Evolutionary conservation across 2,888 invertebrate genomes (phyloP), one percentile per base, ranked within the genome.

Genomic region (Suillia variegata): DNA sequence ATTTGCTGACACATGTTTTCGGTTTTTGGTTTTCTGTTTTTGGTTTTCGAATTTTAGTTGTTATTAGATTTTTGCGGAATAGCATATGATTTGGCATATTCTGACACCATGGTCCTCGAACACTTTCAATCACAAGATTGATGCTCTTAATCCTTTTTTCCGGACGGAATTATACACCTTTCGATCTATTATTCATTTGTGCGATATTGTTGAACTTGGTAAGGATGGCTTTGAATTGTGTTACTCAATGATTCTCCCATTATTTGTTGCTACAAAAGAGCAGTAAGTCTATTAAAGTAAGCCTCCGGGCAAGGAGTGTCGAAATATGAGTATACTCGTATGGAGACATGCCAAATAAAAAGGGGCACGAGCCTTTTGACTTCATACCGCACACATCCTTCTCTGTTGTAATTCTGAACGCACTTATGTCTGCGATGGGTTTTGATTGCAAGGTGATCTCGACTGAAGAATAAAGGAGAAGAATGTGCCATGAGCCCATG

Each of bases 261-360:
- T 45, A 45, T 45, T 45, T 4, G n/a, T n/a, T n/a, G n/a, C n/a
- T n/a, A 45, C 10, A 67, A n/a, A 63, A 62, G 62, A 63, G 66
- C n/a, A n/a, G 49, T 45, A 49, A 55, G 53, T 58, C 75, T 75
- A 75, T 75, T 75, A 74, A 75, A 74, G 71, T 71, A 64, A 60
- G 73, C 54, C 61, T 68, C 68, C 70, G 58, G 53, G 57, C 62
- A 48, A 53, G 56, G 61, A 58, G 65, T 54, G 52, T 12, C 18
- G 2, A 51, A 33, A 51, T 2, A 20, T 5, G 17, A 33, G 18
- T 26, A n/a, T n/a, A n/a, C n/a, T 15, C 21, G 54, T 54, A 15
- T 26, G 42, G 10, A 20, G 20, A 38, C 18, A n/a, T n/a, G 21
- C 26, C 52, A 18, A 34, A 18, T 8, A 52, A 18, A 38, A 56